phyloP scores from a whole-genome alignment of 2,888 invertebrate species.

The Xylota segnis region DNA sequence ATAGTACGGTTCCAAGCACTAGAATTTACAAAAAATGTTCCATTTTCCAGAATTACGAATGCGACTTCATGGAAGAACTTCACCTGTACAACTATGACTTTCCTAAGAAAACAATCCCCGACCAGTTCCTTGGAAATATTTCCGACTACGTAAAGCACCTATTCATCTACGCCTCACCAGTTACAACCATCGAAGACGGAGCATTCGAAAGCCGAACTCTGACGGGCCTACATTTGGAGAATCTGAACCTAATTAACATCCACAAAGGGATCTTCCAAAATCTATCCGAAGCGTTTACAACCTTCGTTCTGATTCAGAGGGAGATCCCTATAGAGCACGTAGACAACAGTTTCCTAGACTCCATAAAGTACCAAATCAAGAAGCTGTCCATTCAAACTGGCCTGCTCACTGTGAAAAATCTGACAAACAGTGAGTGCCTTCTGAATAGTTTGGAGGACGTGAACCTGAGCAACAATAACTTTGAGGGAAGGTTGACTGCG shows the following conservation, averaged over 20 bases:
- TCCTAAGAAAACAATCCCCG: conserved; percentile 70
- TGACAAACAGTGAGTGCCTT: conserved; percentile 78
- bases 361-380: conserved; percentile 79
- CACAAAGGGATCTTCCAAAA: conserved; percentile 77
- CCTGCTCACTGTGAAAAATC: conserved; percentile 77
- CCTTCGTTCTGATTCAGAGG: conserved; percentile 78
- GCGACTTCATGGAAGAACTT: conserved; percentile 78
- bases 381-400: conserved; percentile 78
- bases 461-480: conserved; percentile 80
- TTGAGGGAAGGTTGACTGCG: conserved; percentile 67
- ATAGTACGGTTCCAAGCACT: neutral
- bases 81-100: conserved; percentile 80
- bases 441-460: conserved; percentile 78
- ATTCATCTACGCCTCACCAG: conserved; percentile 78
- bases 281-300: conserved; percentile 67
- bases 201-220: conserved; percentile 79
- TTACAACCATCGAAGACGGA: conserved; percentile 77
- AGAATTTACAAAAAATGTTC: neutral
- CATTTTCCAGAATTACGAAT: conserved; percentile 62
- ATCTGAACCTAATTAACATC: conserved; percentile 77
- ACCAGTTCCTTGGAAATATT: conserved; percentile 79
- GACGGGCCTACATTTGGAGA: conserved; percentile 78
- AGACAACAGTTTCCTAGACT: conserved; percentile 77
- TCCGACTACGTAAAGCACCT: conserved; percentile 71
- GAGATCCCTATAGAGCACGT: conserved; percentile 67